phyloP scores from a whole-genome alignment of 1,140 invertebrate genomes.

The Lucilia cuprina region DNA sequence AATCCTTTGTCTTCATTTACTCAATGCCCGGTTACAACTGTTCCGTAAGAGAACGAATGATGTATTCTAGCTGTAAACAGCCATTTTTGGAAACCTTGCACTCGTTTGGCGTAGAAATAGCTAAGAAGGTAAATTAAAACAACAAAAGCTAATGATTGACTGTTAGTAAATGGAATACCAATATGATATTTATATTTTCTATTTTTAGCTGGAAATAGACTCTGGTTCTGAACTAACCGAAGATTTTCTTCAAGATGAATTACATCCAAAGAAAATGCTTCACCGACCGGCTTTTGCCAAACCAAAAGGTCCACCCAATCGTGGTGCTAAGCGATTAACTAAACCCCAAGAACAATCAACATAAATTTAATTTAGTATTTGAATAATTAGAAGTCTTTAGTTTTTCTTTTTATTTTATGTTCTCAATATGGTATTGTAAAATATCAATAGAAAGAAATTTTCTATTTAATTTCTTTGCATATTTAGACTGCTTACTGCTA shows the following conservation, averaged over 20 bases:
- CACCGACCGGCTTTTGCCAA: constrained; percentile 92
- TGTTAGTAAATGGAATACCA: too few relatives aligned
- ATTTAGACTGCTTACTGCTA: not conserved
- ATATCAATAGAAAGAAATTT: not conserved
- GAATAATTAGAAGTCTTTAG: not conserved
- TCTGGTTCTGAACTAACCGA: constrained; percentile 87
- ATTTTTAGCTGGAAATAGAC: constrained; percentile 87
- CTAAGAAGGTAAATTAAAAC: constrained; percentile 90
- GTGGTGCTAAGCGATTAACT: constrained; percentile 89
- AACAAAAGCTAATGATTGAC: too few relatives aligned
- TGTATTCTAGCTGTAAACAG: constrained; percentile 96
- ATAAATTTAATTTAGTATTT: not conserved
- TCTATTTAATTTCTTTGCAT: not conserved
- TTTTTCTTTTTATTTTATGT: not conserved
- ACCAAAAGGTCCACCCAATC: constrained; percentile 90
- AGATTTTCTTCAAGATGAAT: constrained; percentile 88
- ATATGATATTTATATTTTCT: constrained; percentile 43
- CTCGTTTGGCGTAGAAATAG: constrained; percentile 75
- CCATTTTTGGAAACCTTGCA: constrained; percentile 84
- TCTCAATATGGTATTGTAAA: not conserved
- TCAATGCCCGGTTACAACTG: constrained; percentile 96
- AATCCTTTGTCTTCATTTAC: constrained; percentile 94
- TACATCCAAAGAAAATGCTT: constrained; percentile 92
- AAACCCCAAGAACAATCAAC: constrained; percentile 46
- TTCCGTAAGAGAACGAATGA: constrained; percentile 95